Evolutionary conservation across 30 jellyfish, hydroid and myxozoan species (phyloP).

Genomic region (Rhopilema esculentum): DNA sequence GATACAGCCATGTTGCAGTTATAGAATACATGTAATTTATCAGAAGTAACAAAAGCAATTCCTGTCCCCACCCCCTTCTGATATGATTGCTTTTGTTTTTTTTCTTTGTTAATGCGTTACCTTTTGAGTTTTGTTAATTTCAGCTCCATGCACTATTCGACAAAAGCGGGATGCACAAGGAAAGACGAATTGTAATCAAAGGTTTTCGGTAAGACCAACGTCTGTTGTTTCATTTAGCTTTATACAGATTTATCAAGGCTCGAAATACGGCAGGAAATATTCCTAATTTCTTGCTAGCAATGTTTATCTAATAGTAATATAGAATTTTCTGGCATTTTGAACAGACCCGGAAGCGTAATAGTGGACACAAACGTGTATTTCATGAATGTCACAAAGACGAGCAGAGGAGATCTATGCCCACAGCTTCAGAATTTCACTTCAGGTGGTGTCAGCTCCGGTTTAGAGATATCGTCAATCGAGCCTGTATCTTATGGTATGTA

Average conservation of each 20-base stretch:
- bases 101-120: background rate
- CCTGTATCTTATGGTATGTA: constrained; percentile 50
- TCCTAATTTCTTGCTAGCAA: no score
- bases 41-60: no score
- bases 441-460: background rate
- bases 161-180: constrained; percentile 32
- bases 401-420: constrained; percentile 14
- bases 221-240: background rate
- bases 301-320: background rate
- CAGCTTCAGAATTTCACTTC: constrained; percentile 32
- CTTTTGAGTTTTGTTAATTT: no score
- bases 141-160: constrained; percentile 29
- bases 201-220: constrained; percentile 32
- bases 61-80: no score
- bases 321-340: background rate
- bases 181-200: constrained; percentile 22
- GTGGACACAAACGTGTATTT: constrained; percentile 51
- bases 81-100: background rate
- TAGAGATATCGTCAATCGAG: constrained; percentile 26
- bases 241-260: no score
- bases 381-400: constrained; percentile 22
- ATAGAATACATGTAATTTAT: no score
- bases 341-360: constrained; percentile 67
- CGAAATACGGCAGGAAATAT: no score
- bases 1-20: no score